Evolutionary conservation across 2,797 vertebrate genomes (phyloP).

Genomic region (Crenuchus spilurus): DNA sequence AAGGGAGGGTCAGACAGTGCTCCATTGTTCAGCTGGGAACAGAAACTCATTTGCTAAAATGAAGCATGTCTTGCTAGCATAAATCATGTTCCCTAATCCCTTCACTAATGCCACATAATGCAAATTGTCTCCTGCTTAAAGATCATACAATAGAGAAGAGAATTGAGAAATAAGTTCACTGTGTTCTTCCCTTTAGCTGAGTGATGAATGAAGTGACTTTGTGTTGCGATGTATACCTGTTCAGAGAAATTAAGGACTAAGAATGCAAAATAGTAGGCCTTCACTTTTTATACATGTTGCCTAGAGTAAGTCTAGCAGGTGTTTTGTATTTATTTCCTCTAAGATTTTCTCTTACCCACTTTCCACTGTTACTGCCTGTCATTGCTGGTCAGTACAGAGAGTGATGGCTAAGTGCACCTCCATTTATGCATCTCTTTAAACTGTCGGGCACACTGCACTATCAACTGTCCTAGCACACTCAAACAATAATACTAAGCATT

Average conservation of each 20-base stretch:
- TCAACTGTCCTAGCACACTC: background rate
- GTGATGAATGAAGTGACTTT: background rate
- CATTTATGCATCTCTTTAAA: background rate
- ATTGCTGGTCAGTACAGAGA: background rate
- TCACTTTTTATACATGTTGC: too few relatives aligned
- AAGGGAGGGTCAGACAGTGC: slow-evolving; percentile 77
- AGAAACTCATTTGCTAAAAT: slow-evolving; percentile 82
- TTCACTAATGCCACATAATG: slow-evolving; percentile 79
- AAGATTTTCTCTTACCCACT: background rate
- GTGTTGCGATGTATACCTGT: slow-evolving; percentile 17
- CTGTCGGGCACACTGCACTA: background rate
- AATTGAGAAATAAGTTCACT: slow-evolving; percentile 50
- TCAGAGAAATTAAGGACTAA: slow-evolving; percentile 21
- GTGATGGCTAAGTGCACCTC: background rate
- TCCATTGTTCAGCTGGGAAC: slow-evolving; percentile 78
- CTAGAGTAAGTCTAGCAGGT: too few relatives aligned
- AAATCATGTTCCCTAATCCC: slow-evolving; percentile 81
- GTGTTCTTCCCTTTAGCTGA: slow-evolving; percentile 33
- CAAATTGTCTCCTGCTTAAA: slow-evolving; percentile 79
- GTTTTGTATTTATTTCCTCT: background rate
- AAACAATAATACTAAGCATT: background rate
- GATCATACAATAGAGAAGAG: slow-evolving; percentile 76
- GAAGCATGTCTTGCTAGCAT: slow-evolving; percentile 81
- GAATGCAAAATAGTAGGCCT: background rate
- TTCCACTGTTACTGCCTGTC: background rate